phyloP scores from a whole-genome alignment of 2,113 vertebrate species.

The Crypturellus undulatus region DNA sequence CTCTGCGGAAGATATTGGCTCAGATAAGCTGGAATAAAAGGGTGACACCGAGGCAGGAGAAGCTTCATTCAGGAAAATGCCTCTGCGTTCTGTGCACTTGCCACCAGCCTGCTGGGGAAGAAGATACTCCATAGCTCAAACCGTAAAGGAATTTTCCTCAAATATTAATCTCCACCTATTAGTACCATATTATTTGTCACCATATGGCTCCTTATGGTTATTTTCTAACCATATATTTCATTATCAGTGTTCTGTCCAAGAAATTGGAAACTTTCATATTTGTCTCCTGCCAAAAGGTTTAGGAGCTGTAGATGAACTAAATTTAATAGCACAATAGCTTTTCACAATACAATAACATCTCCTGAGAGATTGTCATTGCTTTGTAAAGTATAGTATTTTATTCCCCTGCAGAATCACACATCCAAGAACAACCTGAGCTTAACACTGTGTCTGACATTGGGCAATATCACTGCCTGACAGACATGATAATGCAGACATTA shows the following conservation, averaged over 20 bases:
- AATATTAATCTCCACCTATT: not conserved
- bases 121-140: not conserved
- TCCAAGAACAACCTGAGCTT: not conserved
- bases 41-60: not conserved
- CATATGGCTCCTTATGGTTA: not conserved
- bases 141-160: not conserved
- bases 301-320: not conserved
- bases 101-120: not conserved
- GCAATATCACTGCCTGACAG: not conserved
- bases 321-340: not conserved
- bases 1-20: not conserved
- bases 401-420: not conserved
- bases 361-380: not conserved
- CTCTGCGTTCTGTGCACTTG: not conserved
- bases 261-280: not conserved
- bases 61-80: not conserved
- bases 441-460: not conserved
- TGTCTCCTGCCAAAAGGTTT: not conserved
- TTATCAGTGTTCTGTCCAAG: not conserved
- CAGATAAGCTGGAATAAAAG: not conserved
- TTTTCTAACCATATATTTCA: not conserved
- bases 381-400: not conserved
- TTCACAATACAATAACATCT: not conserved
- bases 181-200: not conserved
- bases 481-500: not conserved